Conservation (phyloP, 92 coral and sea anemone genomes). For the Anthopleura xanthogrammica region DNA sequence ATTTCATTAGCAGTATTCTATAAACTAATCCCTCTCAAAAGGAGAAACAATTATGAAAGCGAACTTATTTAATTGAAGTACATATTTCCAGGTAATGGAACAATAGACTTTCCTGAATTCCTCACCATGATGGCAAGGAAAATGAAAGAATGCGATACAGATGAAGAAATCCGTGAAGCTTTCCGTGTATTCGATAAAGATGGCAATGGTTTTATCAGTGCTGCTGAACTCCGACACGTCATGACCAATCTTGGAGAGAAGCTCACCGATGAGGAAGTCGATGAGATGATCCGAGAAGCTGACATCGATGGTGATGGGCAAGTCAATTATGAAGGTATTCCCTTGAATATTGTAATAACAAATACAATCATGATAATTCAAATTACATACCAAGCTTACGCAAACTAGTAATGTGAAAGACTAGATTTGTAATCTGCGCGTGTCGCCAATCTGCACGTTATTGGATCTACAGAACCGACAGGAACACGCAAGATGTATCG, state of each 20-base stretch:
- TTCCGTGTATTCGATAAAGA: constrained; percentile 70
- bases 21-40: too few relatives aligned
- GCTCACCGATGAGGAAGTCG: constrained; percentile 71
- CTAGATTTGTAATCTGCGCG: too few relatives aligned
- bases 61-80: too few relatives aligned
- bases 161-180: constrained; percentile 68
- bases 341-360: neutral
- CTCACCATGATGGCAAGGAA: constrained; percentile 53
- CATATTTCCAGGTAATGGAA: constrained; percentile 49
- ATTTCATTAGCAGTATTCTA: too few relatives aligned
- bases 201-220: constrained; percentile 75
- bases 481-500: too few relatives aligned
- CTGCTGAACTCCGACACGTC: constrained; percentile 62
- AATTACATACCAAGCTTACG: too few relatives aligned
- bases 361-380: too few relatives aligned
- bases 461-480: too few relatives aligned
- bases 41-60: too few relatives aligned
- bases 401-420: too few relatives aligned
- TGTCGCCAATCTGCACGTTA: too few relatives aligned
- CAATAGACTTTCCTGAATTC: constrained; percentile 30
- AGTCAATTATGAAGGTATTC: constrained; percentile 61
- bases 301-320: constrained; percentile 74
- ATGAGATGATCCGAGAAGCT: constrained; percentile 78
- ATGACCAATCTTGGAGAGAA: constrained; percentile 74
- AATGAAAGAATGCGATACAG: constrained; percentile 62